These are phyloP conservation scores for Melanotaenia trifasciata DNA, from an alignment of 2,797 vertebrate species.

Conservation along the genomic window DNA sequence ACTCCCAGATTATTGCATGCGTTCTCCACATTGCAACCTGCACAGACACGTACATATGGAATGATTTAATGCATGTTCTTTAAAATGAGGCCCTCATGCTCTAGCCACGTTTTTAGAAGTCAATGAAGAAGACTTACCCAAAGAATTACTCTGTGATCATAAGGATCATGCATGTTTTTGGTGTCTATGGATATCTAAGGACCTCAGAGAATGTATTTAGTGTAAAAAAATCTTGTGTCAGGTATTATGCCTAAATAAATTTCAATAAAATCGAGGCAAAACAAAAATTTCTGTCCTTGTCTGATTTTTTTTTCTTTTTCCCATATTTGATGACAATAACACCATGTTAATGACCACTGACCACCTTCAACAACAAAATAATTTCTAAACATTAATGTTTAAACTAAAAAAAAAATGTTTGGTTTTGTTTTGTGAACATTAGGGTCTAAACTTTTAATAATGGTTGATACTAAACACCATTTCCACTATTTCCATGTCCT, in stretches of 20 bases:
- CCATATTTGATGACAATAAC: too few relatives aligned
- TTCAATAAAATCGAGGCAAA: background rate
- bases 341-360: too few relatives aligned
- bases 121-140: background rate
- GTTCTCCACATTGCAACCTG: constrained; percentile 96
- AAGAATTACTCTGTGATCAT: background rate
- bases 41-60: background rate
- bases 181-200: background rate
- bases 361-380: too few relatives aligned
- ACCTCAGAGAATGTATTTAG: background rate
- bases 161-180: background rate
- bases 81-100: background rate
- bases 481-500: too few relatives aligned
- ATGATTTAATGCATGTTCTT: background rate
- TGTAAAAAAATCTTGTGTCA: background rate
- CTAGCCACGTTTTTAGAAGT: background rate
- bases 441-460: background rate
- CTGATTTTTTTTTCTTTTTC: too few relatives aligned
- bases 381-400: background rate
- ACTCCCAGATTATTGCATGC: constrained; percentile 86
- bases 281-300: background rate
- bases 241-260: background rate
- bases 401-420: background rate
- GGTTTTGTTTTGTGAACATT: background rate
- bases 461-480: too few relatives aligned